These are phyloP conservation scores for Mallotus villosus DNA, from an alignment of 2,797 vertebrate species.

Conservation along the genomic window DNA sequence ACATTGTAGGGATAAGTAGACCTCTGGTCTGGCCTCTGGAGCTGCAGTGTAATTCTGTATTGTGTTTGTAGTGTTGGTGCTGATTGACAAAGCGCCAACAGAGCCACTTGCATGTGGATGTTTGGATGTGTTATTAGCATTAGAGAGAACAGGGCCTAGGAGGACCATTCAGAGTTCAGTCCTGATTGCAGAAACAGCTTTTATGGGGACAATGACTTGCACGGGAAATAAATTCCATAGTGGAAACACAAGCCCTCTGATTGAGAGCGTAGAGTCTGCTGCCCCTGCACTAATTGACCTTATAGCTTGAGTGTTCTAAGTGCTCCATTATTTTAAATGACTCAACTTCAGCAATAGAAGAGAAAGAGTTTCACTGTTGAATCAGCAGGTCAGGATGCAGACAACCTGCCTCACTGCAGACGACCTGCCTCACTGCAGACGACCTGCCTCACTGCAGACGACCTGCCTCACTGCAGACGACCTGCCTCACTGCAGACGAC, in stretches of 20 bases:
- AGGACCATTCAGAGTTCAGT: neutral
- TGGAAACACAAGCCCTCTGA: slow-evolving; percentile 15
- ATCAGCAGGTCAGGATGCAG: too few relatives aligned
- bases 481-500: too few relatives aligned
- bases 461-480: too few relatives aligned
- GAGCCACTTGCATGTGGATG: slow-evolving; percentile 24
- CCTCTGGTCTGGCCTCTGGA: neutral
- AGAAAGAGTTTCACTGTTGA: neutral
- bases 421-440: too few relatives aligned
- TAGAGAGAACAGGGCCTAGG: neutral
- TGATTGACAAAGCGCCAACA: slow-evolving; percentile 26
- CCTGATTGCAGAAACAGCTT: neutral
- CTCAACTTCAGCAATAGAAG: neutral
- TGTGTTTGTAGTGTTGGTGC: slow-evolving; percentile 34
- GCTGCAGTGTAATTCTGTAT: slow-evolving; percentile 58
- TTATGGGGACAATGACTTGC: neutral
- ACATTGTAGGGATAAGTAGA: slow-evolving; percentile 20
- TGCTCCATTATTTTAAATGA: neutral
- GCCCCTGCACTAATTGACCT: slow-evolving; percentile 1
- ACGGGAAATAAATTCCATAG: neutral
- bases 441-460: too few relatives aligned
- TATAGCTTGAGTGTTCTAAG: slow-evolving; percentile 21
- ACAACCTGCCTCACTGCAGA: too few relatives aligned
- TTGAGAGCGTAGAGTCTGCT: neutral
- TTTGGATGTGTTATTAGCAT: slow-evolving; percentile 15